Evolutionary conservation across 2,797 vertebrate species (phyloP).

Genomic region (Melanogrammus aeglefinus): DNA sequence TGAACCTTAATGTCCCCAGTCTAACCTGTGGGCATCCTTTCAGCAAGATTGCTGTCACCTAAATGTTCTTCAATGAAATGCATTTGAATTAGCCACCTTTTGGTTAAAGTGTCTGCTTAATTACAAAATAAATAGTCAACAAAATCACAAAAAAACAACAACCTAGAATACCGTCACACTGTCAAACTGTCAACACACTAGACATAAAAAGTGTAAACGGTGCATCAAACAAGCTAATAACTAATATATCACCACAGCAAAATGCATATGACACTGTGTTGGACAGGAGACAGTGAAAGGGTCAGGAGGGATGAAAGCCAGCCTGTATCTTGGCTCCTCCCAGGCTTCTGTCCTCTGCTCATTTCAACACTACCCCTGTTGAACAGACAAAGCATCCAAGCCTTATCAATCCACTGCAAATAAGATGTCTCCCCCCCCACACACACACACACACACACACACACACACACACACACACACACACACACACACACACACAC

Average conservation of each 20-base stretch:
- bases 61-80: not conserved
- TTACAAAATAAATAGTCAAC: not conserved
- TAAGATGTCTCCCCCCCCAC: not conserved
- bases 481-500: not conserved
- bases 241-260: not conserved
- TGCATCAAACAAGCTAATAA: not conserved
- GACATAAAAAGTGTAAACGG: not conserved
- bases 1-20: not conserved
- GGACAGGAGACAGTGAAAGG: not conserved
- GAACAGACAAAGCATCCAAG: not conserved
- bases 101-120: not conserved
- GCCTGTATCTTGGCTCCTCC: not conserved
- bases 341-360: not conserved
- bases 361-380: not conserved
- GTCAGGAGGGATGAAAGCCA: not conserved
- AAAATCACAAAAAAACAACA: not conserved
- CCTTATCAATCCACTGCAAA: slow-evolving; percentile 4
- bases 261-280: not conserved
- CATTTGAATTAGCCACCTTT: not conserved
- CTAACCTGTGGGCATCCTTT: not conserved
- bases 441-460: not conserved
- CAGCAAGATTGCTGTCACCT: not conserved
- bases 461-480: not conserved
- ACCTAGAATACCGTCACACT: not conserved
- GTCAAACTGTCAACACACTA: not conserved